Evolutionary conservation across 2,113 vertebrate genomes (phyloP).

Genomic region (Fulica atra): DNA sequence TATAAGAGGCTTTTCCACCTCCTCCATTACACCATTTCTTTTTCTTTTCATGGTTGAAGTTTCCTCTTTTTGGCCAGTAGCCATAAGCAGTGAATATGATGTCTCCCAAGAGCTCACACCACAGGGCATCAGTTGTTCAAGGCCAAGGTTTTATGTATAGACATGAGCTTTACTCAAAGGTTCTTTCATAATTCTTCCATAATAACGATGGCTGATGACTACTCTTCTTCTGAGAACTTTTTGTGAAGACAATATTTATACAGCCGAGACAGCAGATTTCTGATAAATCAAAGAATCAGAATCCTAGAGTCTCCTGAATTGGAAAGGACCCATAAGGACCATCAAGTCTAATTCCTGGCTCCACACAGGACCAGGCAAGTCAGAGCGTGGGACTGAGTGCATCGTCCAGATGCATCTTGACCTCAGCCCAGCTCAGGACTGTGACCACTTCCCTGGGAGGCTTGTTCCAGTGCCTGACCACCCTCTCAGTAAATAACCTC

Average conservation of each 20-base stretch:
- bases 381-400: too few species aligned
- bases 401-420: too few species aligned
- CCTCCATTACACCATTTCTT: background rate
- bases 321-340: too few species aligned
- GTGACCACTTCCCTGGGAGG: too few species aligned
- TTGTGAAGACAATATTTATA: background rate
- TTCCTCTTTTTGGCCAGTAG: background rate
- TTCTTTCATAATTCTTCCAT: background rate
- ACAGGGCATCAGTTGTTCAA: background rate
- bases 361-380: too few species aligned
- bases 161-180: background rate
- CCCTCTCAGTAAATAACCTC: too few species aligned
- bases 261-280: background rate
- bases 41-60: background rate
- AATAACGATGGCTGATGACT: background rate
- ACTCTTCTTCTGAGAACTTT: background rate
- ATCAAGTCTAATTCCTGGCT: too few species aligned
- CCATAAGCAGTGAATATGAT: background rate
- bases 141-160: background rate
- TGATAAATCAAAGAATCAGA: background rate
- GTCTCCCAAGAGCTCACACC: background rate
- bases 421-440: too few species aligned
- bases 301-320: too few species aligned
- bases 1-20: background rate
- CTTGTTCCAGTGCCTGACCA: too few species aligned